Percentiles rank a stretch among this genome's conserved stretches.
These are phyloP conservation scores for Dreissena polymorpha DNA, from an alignment of 1,140 invertebrate genomes.

Conservation along the genomic window DNA sequence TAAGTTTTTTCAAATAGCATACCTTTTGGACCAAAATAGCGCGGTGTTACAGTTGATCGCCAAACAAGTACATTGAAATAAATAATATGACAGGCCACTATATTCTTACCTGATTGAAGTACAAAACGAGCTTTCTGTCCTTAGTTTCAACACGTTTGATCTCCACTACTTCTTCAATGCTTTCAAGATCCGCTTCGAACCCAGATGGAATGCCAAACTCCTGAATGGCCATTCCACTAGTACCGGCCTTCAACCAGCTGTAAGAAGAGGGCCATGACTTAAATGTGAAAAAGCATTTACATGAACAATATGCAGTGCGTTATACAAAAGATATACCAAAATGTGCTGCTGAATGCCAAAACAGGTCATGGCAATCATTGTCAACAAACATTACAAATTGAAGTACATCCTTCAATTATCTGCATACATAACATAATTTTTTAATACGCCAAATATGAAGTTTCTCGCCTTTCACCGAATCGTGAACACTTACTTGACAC, in stretches of 20 bases:
- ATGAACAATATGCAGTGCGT: too few species aligned
- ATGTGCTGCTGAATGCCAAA: too few species aligned
- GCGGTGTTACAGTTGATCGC: too few species aligned
- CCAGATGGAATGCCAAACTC: conserved; percentile 73
- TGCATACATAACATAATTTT: too few species aligned
- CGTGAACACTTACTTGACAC: conserved; percentile 25
- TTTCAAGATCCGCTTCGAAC: conserved; percentile 69
- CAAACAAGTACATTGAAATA: too few species aligned
- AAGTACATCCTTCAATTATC: too few species aligned
- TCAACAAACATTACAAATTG: too few species aligned
- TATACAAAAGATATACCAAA: too few species aligned
- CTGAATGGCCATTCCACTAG: conserved; percentile 72
- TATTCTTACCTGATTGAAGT: conserved; percentile 85
- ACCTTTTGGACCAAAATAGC: too few species aligned
- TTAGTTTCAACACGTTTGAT: conserved; percentile 91
- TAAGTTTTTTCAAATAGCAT: too few species aligned
- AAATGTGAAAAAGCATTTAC: not conserved
- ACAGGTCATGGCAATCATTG: too few species aligned
- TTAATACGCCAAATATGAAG: too few species aligned
- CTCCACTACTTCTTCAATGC: conserved; percentile 73
- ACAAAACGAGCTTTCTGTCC: conserved; percentile 89
- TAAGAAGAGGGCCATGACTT: not conserved
- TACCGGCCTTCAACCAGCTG: conserved; percentile 67
- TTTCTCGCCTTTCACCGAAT: not conserved
- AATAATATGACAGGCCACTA: not conserved